Percentiles rank a stretch among this genome's conserved stretches.
phyloP scores from a whole-genome alignment of 2,888 invertebrate species.

The Hecatera dysodea region DNA sequence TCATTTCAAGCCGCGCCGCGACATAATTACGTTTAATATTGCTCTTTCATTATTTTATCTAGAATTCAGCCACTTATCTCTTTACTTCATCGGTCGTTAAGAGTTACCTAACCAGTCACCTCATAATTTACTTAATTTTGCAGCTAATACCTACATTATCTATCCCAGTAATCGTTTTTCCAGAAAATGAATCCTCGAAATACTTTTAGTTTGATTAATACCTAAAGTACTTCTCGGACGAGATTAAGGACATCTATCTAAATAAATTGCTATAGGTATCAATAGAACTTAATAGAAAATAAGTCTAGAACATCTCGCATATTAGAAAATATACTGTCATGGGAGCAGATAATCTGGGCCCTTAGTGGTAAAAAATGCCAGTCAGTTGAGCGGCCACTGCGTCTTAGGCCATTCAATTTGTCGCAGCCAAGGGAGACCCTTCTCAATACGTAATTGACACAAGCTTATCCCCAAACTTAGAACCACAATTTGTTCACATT shows the following conservation, averaged over 20 bases:
- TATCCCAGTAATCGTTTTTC: constrained; percentile 19
- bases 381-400: constrained; percentile 76
- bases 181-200: constrained; percentile 36
- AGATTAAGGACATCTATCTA: constrained; percentile 24
- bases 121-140: constrained; percentile 32
- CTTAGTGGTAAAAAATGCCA: constrained; percentile 86
- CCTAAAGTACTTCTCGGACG: not conserved
- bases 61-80: constrained; percentile 34
- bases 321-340: constrained; percentile 76
- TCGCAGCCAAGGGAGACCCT: constrained; percentile 83
- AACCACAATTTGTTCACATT: constrained; percentile 86
- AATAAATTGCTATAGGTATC: constrained; percentile 41
- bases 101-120: constrained; percentile 37
- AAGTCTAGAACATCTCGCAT: constrained; percentile 45
- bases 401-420: constrained; percentile 87
- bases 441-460: constrained; percentile 89
- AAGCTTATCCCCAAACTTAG: constrained; percentile 87
- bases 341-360: constrained; percentile 77
- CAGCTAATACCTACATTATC: constrained; percentile 24
- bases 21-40: constrained; percentile 38
- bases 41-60: constrained; percentile 39
- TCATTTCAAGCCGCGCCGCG: constrained; percentile 23
- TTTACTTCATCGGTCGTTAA: constrained; percentile 47
- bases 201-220: constrained; percentile 41
- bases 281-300: constrained; percentile 51